Conservation (phyloP, 2,797 vertebrate genomes). For the Coluber constrictor region DNA sequence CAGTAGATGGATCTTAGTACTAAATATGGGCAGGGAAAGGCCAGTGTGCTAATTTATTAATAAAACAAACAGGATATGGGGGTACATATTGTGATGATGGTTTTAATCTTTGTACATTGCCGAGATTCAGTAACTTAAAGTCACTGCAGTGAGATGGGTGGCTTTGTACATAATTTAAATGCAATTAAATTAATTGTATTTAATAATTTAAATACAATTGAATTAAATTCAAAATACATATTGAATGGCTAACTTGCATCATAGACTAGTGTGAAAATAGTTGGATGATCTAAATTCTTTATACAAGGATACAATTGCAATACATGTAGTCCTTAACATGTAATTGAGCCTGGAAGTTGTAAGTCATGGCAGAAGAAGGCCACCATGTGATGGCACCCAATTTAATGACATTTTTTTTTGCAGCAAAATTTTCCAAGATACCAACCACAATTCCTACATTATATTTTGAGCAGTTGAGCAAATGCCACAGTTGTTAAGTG, state of each 20-base stretch:
- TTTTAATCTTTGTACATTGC: background rate
- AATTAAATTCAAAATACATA: background rate
- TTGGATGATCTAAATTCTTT: background rate
- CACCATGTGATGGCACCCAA: background rate
- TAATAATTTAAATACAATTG: too few relatives aligned
- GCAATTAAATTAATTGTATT: too few relatives aligned
- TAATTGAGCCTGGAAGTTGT: background rate
- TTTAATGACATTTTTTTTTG: background rate
- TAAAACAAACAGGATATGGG: background rate
- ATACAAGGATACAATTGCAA: too few relatives aligned
- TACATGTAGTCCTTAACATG: background rate
- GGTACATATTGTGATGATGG: background rate
- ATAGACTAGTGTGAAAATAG: background rate
- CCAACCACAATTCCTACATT: too few relatives aligned
- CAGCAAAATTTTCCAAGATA: too few relatives aligned
- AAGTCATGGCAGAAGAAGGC: background rate
- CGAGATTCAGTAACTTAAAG: background rate
- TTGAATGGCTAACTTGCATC: background rate
- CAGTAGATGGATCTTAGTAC: background rate
- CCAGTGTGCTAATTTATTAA: background rate
- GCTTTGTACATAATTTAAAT: background rate
- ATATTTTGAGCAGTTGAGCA: background rate
- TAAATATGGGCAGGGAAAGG: background rate
- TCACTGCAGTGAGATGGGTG: background rate
- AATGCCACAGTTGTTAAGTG: background rate